Evolutionary conservation across 2,113 vertebrate genomes (phyloP).

Genomic region (Columbina picui): DNA sequence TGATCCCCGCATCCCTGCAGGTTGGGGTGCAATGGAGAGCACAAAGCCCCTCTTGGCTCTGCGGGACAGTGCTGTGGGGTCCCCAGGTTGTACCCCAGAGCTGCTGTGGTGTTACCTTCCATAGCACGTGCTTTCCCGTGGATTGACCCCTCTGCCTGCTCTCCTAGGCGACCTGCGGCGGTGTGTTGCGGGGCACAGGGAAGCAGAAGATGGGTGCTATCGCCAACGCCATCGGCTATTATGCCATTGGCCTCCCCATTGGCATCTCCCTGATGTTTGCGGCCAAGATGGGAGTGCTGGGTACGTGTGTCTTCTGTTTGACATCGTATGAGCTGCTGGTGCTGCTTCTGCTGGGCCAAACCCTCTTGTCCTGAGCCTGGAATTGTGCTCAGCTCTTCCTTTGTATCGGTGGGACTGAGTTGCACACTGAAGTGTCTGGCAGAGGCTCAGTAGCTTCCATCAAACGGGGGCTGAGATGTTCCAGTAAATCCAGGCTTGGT

Average conservation of each 20-base stretch:
- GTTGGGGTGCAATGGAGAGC: not conserved
- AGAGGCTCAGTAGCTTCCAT: not conserved
- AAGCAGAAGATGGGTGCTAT: conserved; percentile 91
- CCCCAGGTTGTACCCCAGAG: not conserved
- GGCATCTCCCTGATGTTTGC: conserved; percentile 85
- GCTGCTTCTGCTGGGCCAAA: not conserved
- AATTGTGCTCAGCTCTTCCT: not conserved
- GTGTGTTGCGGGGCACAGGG: conserved; percentile 85
- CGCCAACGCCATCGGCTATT: conserved; percentile 84
- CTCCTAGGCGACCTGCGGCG: conserved; percentile 80
- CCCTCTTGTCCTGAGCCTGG: not conserved
- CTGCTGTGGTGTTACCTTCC: not conserved
- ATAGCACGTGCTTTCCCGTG: rapidly evolving
- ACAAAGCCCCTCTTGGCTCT: not conserved
- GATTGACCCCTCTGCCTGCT: not conserved
- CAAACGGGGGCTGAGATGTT: not conserved
- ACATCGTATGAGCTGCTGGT: rapidly evolving
- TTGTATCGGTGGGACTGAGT: rapidly evolving
- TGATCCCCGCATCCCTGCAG: not conserved
- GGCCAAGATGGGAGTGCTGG: conserved; percentile 80
- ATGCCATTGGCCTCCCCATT: conserved; percentile 81
- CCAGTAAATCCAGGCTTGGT: not conserved
- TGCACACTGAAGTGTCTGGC: rapidly evolving
- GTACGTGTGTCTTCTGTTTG: conserved; percentile 64
- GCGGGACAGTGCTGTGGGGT: not conserved